Conservation (phyloP, 2,113 vertebrate genomes). For the Orycteropus afer region DNA sequence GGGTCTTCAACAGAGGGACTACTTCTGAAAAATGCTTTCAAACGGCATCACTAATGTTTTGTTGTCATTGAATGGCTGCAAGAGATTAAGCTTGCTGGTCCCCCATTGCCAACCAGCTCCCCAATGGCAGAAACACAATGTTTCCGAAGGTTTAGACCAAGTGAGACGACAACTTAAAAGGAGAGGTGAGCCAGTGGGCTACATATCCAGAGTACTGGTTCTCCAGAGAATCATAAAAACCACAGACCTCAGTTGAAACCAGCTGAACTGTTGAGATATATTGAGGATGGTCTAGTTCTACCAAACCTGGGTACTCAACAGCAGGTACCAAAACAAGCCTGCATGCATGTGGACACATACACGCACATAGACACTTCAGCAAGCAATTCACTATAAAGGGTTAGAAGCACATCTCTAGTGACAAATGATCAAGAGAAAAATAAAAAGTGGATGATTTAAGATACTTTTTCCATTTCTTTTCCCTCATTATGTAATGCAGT, state of each 20-base stretch:
- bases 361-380: background rate
- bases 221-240: background rate
- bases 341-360: rapidly evolving
- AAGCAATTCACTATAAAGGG: background rate
- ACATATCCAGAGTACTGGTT: background rate
- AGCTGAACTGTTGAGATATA: background rate
- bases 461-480: background rate
- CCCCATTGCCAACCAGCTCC: constrained; percentile 73
- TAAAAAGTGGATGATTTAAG: background rate
- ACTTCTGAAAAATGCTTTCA: constrained; percentile 75
- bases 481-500: background rate
- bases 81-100: constrained; percentile 74
- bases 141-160: constrained; percentile 65
- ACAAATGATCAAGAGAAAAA: background rate
- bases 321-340: background rate
- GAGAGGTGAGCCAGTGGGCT: background rate
- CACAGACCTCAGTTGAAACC: background rate
- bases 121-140: constrained; percentile 67
- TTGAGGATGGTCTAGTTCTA: background rate
- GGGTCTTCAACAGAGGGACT: constrained; percentile 67
- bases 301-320: background rate
- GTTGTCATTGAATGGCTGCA: constrained; percentile 75
- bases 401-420: background rate
- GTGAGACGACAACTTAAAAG: background rate
- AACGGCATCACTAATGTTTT: constrained; percentile 78